Base-by-base conservation (phyloP, 1,140 invertebrate genomes). In the Habropoda laboriosa region DNA sequence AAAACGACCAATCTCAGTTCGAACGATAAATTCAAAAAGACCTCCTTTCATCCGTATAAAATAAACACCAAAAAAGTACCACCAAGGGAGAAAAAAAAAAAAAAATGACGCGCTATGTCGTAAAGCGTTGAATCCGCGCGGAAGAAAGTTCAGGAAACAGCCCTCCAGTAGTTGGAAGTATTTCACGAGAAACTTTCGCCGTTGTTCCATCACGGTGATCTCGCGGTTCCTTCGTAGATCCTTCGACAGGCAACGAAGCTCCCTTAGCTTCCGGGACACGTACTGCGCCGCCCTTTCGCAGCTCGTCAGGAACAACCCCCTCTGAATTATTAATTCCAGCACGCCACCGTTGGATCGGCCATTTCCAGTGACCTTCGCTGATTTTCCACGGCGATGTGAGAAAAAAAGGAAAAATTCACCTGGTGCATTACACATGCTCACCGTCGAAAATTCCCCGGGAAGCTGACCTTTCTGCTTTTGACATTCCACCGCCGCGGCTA, bases 381-480 rank as follows among this genome's bases (percentile, higher is more conserved):
- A 55, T 55, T 55, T 67, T 57, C 5, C 60, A 10, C 13, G 18
- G 18, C 12, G 18, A 21, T 32, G 45, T n/a, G n/a, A n/a, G n/a
- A n/a, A n/a, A n/a, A n/a, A n/a, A n/a, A n/a, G n/a, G n/a, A n/a
- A 49, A 47, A 66, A 66, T 30, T 47, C 13, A 16, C 30, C 3
- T 18, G 21, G 35, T 8, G 51, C 7, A 27, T 21, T 7, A 49
- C 10, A 49, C 7, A 16, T 49, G 12, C 12, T 47, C 18, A 47
- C 18, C 32, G 24, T 13, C 2, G 53, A 30, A 45, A 57, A 38
- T 45, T 57, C 42, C 27, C 32, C 8, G 58, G 16, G 35, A 32
- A 42, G 60, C 3, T 32, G 61, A 64, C 47, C 61, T 70, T 60
- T 71, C 75, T n/a, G 40, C 66, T 60, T 70, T 58, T 60, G 42